Conservation (phyloP, 2,888 invertebrate genomes). For the Lepeophtheirus nordmannii region DNA sequence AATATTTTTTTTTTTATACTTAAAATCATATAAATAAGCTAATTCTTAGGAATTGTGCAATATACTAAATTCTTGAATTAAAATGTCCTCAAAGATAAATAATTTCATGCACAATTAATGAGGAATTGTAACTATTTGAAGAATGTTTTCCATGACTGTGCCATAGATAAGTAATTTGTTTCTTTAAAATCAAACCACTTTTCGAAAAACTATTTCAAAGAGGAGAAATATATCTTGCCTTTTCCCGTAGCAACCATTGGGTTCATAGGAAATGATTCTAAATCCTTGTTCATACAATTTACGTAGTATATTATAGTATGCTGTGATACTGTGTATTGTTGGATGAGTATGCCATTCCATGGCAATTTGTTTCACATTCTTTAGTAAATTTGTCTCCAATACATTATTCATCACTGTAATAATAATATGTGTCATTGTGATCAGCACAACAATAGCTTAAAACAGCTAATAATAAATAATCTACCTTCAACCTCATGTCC, state of each 20-base stretch:
- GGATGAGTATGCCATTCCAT: not conserved
- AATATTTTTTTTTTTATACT: too few species aligned
- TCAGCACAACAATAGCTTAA: too few species aligned
- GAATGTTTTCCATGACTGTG: too few species aligned
- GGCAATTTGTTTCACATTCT: constrained; percentile 28
- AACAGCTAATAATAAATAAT: too few species aligned
- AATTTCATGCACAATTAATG: too few species aligned
- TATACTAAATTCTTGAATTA: too few species aligned
- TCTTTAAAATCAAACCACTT: not conserved
- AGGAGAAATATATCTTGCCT: not conserved
- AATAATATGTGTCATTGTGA: too few species aligned
- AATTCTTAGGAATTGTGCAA: too few species aligned
- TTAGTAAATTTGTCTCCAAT: not conserved
- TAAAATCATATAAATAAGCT: too few species aligned
- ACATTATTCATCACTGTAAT: not conserved
- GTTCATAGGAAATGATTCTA: not conserved
- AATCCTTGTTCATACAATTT: not conserved
- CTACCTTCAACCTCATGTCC: constrained; percentile 6
- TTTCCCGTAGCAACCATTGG: constrained; percentile 6
- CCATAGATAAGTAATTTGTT: too few species aligned
- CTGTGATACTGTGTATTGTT: not conserved
- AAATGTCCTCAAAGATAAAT: too few species aligned
- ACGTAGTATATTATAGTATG: not conserved
- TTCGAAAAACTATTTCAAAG: not conserved
- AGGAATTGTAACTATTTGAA: too few species aligned